Percentiles rank a stretch among this genome's conserved stretches.
Evolutionary conservation across 2,888 invertebrate genomes (phyloP).

Genomic region (Xestia xanthographa): DNA sequence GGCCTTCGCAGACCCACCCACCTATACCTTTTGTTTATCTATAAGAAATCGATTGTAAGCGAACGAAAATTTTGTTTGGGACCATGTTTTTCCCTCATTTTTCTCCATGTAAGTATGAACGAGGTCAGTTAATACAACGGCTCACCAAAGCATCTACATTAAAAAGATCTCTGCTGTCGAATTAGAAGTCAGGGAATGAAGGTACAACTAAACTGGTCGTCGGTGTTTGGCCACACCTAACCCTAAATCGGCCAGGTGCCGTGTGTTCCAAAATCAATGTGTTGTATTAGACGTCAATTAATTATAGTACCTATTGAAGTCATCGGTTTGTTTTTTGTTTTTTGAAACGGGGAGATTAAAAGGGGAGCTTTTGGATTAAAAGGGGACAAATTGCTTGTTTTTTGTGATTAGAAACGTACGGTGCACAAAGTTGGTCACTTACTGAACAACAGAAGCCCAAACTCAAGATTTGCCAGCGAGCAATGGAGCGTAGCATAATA

Average conservation of each 20-base stretch:
- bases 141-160: conserved; percentile 7
- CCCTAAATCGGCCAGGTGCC: conserved; percentile 72
- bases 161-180: conserved; percentile 12
- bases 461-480: no score
- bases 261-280: conserved; percentile 73
- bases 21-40: conserved; percentile 41
- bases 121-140: conserved; percentile 32
- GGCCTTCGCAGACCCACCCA: conserved; percentile 3
- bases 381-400: neutral
- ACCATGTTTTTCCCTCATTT: neutral
- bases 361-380: conserved; percentile 27
- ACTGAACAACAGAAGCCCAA: no score
- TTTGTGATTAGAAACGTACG: no score
- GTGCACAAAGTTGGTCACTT: no score
- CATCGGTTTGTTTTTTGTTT: conserved; percentile 54
- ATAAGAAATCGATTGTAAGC: conserved; percentile 55
- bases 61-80: conserved; percentile 36
- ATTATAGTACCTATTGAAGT: conserved; percentile 65
- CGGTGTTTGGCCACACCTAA: conserved; percentile 69
- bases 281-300: conserved; percentile 72
- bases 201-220: conserved; percentile 39
- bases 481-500: no score
- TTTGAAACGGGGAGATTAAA: neutral
- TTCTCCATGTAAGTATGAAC: neutral
- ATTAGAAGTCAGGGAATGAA: neutral